Evolutionary conservation across 1,140 invertebrate species (phyloP), one percentile per base, ranked within the genome.

Genomic region (Rhagoletis zephyria): DNA sequence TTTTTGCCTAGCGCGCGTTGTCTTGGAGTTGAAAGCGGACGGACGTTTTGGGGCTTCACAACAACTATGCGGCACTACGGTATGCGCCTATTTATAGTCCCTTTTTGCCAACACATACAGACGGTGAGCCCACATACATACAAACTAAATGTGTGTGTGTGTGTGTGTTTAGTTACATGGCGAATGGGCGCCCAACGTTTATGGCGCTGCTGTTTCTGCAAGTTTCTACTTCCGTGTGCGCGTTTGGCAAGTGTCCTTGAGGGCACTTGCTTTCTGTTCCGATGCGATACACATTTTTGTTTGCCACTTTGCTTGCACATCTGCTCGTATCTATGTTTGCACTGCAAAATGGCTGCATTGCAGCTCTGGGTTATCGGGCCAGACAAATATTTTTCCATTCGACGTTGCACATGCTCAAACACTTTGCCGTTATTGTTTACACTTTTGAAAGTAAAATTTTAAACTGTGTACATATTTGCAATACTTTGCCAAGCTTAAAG

Each of bases 231-330:
- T 81, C 74, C 74, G 74, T 81, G 74, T 48, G 48, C 74, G 74
- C 74, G 74, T 81, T 81, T 81, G 74, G 74, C 48, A 59, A 59
- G 74, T 59, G 74, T 81, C 74, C 74, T 81, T 81, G 74, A 81
- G 74, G 74, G 74, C 74, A 56, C 74, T 81, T 51, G 48, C 4
- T 51, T 81, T 81, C 56, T 81, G n/a, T 30, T 81, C 9, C n/a
- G 48, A n/a, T 56, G n/a, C 48, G 74, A 81, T 81, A 81, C 74
- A 81, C 74, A 81, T 59, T 81, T 81, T 56, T 81, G 74, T 81
- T 81, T 81, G 48, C 74, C 74, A 56, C 45, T 81, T 81, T 10
- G 74, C 48, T 10, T 81, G 19, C 51, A 81, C 70, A 30, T 9
- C 19, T 30, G 51, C 48, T n/a, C 48, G 48, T 77, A 1, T 51